These are phyloP conservation scores for Cynopterus brachyotis DNA, from an alignment of 2,113 vertebrate genomes.

Conservation along the genomic window DNA sequence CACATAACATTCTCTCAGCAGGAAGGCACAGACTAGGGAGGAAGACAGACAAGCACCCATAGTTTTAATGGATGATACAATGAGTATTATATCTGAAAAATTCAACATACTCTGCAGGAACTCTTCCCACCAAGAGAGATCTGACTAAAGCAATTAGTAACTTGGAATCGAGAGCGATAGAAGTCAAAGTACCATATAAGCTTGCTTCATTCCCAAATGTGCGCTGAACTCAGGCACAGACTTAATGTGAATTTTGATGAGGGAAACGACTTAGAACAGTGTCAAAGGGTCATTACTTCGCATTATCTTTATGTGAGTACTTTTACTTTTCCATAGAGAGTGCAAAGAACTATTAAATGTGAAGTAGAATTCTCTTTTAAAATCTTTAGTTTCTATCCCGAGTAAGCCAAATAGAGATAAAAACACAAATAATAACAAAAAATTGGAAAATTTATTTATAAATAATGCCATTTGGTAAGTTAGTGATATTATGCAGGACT, in stretches of 20 bases:
- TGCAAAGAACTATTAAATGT: background rate
- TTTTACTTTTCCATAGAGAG: background rate
- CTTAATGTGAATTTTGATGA: background rate
- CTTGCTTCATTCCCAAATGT: background rate
- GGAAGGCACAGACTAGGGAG: background rate
- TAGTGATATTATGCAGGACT: background rate
- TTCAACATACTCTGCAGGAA: background rate
- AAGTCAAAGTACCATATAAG: background rate
- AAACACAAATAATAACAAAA: background rate
- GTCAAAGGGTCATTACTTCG: conserved; percentile 24
- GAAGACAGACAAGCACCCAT: background rate
- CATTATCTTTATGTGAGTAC: background rate
- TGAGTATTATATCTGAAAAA: background rate
- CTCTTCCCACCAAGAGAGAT: background rate
- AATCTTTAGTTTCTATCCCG: background rate
- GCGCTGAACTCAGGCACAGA: background rate
- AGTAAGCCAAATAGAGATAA: background rate
- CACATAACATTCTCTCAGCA: background rate
- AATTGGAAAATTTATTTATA: background rate
- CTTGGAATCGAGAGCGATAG: background rate
- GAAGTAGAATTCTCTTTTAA: background rate
- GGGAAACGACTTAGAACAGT: background rate
- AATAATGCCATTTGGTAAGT: background rate
- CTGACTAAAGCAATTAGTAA: conserved; percentile 11
- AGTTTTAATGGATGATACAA: background rate